Conservation (phyloP, 2,113 vertebrate species). For the Cyanocitta stelleri region DNA sequence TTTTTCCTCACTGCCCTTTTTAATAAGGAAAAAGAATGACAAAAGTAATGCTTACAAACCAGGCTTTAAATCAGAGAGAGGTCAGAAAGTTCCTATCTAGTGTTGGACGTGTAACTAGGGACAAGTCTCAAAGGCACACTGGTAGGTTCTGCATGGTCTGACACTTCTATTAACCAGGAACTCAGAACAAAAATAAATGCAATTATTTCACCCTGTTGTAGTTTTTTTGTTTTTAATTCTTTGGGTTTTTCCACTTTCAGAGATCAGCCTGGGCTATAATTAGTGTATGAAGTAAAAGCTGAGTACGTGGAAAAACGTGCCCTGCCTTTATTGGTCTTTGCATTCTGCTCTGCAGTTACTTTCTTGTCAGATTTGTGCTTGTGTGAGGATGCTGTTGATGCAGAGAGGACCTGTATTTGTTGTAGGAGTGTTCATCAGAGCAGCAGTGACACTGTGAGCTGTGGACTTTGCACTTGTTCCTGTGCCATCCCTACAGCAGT, state of each 20-base stretch:
- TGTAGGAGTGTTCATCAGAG: background rate
- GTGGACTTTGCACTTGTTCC: background rate
- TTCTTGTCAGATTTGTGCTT: background rate
- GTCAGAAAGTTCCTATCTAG: constrained; percentile 19
- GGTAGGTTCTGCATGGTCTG: background rate
- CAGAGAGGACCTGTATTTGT: background rate
- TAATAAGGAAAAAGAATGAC: constrained; percentile 23
- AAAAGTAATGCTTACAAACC: constrained; percentile 8
- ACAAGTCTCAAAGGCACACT: background rate
- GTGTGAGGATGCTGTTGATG: background rate
- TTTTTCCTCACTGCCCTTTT: constrained; percentile 46
- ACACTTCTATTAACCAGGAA: background rate
- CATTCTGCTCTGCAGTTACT: background rate
- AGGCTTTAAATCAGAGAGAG: constrained; percentile 14
- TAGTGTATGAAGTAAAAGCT: background rate
- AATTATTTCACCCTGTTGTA: background rate
- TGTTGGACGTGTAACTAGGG: background rate
- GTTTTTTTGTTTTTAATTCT: background rate
- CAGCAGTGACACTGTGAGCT: background rate
- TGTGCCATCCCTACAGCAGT: background rate
- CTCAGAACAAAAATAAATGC: background rate
- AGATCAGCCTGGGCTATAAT: background rate
- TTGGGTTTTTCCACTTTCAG: background rate
- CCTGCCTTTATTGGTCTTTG: background rate
- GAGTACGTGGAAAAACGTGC: background rate